phyloP scores from a whole-genome alignment of 2,888 invertebrate species.

The Bellardia pandia region DNA sequence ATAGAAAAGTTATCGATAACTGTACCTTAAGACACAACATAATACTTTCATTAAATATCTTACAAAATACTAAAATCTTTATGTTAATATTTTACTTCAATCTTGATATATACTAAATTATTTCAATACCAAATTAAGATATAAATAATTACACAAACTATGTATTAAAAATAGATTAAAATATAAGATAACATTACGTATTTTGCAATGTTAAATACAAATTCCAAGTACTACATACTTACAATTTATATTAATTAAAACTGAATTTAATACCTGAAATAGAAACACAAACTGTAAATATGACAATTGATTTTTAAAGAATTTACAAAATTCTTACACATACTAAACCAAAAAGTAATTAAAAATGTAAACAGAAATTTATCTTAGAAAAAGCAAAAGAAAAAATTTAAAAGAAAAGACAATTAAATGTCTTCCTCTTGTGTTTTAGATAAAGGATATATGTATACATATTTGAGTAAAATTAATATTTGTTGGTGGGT shows the following conservation, averaged over 20 bases:
- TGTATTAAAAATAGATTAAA: no score
- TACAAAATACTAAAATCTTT: no score
- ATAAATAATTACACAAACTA: no score
- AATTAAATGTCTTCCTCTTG: not conserved
- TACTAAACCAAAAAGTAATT: not conserved
- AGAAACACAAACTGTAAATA: not conserved
- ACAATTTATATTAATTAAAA: not conserved
- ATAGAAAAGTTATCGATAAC: no score
- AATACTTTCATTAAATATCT: no score
- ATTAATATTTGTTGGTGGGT: not conserved
- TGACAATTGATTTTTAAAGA: not conserved
- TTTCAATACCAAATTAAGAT: no score
- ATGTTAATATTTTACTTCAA: no score
- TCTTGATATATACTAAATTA: no score
- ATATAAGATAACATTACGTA: no score
- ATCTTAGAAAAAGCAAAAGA: not conserved
- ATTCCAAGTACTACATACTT: not conserved
- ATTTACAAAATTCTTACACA: not conserved
- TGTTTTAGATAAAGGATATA: not conserved
- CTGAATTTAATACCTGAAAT: not conserved
- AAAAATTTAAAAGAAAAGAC: not conserved
- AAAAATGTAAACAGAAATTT: conserved; percentile 1
- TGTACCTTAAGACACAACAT: no score
- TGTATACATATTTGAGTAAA: not conserved
- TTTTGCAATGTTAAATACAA: not conserved